Base-by-base conservation (phyloP, 2,113 vertebrate species). In the Datnioides undecimradiatus region DNA sequence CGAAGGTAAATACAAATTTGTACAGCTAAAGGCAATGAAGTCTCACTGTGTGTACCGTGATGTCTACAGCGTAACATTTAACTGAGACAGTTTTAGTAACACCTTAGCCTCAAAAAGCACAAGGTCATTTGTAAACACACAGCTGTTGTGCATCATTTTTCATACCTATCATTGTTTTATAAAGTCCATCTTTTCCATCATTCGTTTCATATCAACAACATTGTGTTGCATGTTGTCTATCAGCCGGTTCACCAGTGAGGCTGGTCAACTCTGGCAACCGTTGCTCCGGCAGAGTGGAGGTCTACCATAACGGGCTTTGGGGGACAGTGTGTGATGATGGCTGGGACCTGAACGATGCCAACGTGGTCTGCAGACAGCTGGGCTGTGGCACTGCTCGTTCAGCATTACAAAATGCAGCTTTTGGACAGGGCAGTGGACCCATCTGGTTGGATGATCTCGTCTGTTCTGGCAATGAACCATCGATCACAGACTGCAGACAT, bases 211-310 rank as follows among this genome's bases (percentile, higher is more conserved):
- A 25, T 25, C 4, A 27, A 40, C n/a, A 40, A 1, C 1, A 11
- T 17, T 41, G 1, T 17, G 8, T 25, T 4, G 7, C 29, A 0
- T 54, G 27, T 54, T 29, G 60, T 36, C 9, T 76, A 1, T 74
- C 19, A 87, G 83, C 80, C 68, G 21, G 6, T 46, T 68, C 69
- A 63, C 76, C 85, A 41, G 73, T 91, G 62, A 80, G 82, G 65
- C 68, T 90, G 77, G 86, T 86, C 17, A 82, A 72, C 72, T 77
- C 81, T 68, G 25, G 25, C 10, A 52, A 63, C 49, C 80, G 58
- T 59, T 91, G 88, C 70, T 84, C 90, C 16, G 90, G 90, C 40
- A 88, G 90, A 73, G 86, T 91, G 52, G 85, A 88, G 80, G 2
- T 90, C 69, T 87, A 11, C 69, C 75, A 83, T 3, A 0, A 3